Conservation (phyloP, 2,888 invertebrate species). For the Pachliopta kotzebuea region DNA sequence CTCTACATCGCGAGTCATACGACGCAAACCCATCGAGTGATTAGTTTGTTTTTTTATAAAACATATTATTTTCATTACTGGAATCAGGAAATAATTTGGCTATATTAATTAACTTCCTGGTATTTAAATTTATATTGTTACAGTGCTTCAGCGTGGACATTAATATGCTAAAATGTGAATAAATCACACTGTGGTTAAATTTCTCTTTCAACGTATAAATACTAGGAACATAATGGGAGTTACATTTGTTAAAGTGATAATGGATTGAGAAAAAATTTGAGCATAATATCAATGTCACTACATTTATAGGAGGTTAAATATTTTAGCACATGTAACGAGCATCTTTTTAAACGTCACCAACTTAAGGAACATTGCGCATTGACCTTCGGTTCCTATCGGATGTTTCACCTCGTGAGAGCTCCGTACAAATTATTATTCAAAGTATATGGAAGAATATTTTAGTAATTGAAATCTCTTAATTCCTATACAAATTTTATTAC, state of each 20-base stretch:
- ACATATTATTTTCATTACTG: not conserved
- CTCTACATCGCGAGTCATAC: no score
- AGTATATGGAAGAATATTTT: not conserved
- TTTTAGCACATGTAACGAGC: not conserved
- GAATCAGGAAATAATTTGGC: not conserved
- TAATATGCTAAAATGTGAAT: no score
- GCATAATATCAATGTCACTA: not conserved
- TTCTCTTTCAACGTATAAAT: not conserved
- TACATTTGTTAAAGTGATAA: not conserved
- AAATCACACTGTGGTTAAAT: no score
- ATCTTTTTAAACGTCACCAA: not conserved
- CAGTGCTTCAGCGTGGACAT: no score
- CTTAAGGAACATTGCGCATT: not conserved
- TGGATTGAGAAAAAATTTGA: not conserved
- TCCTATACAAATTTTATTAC: no score
- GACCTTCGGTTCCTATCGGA: conserved; percentile 7
- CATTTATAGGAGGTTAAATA: conserved; percentile 5
- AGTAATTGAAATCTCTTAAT: no score
- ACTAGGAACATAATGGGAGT: no score
- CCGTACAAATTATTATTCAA: not conserved
- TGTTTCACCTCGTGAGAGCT: not conserved
- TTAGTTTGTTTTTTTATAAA: no score
- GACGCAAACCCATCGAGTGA: no score
- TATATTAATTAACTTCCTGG: no score
- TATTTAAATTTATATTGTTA: no score